Evolutionary conservation across 2,113 vertebrate species (phyloP), one percentile per base, ranked within the genome.

Genomic region (Bombycilla garrulus): DNA sequence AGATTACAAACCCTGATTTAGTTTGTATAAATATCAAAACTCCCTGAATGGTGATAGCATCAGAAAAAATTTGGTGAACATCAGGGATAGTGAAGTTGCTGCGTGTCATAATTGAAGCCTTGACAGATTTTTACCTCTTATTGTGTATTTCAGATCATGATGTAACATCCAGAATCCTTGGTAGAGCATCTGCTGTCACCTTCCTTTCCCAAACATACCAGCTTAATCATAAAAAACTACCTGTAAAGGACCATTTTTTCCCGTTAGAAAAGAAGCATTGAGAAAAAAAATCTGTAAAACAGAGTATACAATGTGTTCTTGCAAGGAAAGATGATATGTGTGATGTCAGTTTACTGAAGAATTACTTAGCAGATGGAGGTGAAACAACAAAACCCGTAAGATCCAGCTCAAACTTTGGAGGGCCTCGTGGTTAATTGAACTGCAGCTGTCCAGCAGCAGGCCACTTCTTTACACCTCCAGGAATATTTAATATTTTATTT

Each of bases 261-360:
- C 29, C 51, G 21, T 64, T 90, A 64, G 48, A 76, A 81, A 25
- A 47, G n/a, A 89, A 77, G 1, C 8, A 0, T 12, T 67, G 20
- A 92, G 67, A 16, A 42, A 42, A 42, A 64, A 56, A 47, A 12
- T 69, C 35, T 73, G 19, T 56, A 80, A 60, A 23, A 86, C 29
- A 44, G 66, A 87, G 29, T 35, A 45, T 50, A 20, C 16, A 80
- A 33, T 47, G 15, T 89, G 42, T 48, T 93, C 76, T 78, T 81
- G 33, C 48, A 72, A 62, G 65, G 95, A 96, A 95, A 95, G 64
- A 78, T 26, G 64, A 95, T 93, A 90, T 0, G 0, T 78, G 89
- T 96, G 90, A 97, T 93, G 92, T 96, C 95, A 96, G 69, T 69
- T 94, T 81, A 92, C 90, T 91, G 77, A 94, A 91, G 92, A 94